These are phyloP conservation scores for Psococerastis gibbosa DNA, from an alignment of 2,888 invertebrate species.

Conservation along the genomic window DNA sequence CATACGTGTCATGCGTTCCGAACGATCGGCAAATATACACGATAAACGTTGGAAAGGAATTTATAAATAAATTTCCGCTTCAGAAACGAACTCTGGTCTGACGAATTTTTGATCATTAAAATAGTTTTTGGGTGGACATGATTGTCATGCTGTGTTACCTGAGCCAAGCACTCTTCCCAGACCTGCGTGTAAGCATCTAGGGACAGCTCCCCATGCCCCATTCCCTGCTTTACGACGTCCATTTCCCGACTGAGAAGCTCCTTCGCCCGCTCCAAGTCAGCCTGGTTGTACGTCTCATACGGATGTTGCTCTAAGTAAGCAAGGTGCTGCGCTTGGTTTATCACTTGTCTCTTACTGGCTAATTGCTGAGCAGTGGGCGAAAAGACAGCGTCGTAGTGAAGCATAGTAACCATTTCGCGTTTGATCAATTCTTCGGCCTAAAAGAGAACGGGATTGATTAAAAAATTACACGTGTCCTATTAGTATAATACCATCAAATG, in stretches of 20 bases:
- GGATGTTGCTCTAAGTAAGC: slow-evolving; percentile 74
- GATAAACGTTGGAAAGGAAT: no score
- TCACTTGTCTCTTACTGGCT: slow-evolving; percentile 35
- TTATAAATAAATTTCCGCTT: no score
- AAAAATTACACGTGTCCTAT: background rate
- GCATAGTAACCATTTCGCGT: slow-evolving; percentile 89
- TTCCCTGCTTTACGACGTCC: slow-evolving; percentile 75
- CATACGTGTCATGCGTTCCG: no score
- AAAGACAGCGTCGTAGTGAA: slow-evolving; percentile 58
- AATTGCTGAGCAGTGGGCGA: slow-evolving; percentile 17
- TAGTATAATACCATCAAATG: no score
- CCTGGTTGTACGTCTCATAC: slow-evolving; percentile 49
- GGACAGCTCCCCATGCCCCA: slow-evolving; percentile 89
- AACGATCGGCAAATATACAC: no score
- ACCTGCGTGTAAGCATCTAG: slow-evolving; percentile 84
- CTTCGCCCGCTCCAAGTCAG: slow-evolving; percentile 48
- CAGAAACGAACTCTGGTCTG: no score
- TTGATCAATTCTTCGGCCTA: slow-evolving; percentile 90
- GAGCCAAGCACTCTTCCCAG: slow-evolving; percentile 91
- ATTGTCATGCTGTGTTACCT: no score
- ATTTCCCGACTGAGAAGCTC: slow-evolving; percentile 58
- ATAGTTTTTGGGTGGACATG: no score
- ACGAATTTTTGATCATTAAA: no score
- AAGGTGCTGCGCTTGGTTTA: slow-evolving; percentile 47
- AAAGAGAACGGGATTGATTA: slow-evolving; percentile 15